phyloP scores from a whole-genome alignment of 1,140 invertebrate species.

The Hirudo medicinalis region DNA sequence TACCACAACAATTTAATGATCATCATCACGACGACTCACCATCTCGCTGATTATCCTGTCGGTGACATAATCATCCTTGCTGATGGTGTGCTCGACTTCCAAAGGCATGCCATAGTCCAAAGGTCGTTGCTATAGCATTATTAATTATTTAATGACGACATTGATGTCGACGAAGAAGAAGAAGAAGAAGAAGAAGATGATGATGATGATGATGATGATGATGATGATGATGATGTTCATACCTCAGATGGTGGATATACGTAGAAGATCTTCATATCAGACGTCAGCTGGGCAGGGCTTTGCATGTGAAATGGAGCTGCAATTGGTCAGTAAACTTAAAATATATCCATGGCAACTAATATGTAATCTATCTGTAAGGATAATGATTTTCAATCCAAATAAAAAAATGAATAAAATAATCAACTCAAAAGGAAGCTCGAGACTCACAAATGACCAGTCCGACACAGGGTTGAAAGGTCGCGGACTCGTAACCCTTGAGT shows the following conservation, averaged over 20 bases:
- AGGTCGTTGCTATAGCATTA: conserved; percentile 50
- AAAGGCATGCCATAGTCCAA: conserved; percentile 80
- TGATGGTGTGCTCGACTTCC: conserved; percentile 25
- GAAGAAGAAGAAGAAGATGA: not conserved
- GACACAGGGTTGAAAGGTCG: conserved; percentile 80
- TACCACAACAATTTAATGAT: too few species aligned
- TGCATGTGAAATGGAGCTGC: conserved; percentile 63
- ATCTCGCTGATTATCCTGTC: too few species aligned
- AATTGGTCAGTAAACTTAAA: conserved; percentile 32
- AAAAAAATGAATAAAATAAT: not conserved
- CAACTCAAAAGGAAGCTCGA: not conserved
- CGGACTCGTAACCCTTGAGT: conserved; percentile 68
- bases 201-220: too few species aligned
- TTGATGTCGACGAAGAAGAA: not conserved
- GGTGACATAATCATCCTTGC: too few species aligned
- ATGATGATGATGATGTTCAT: conserved; percentile 13
- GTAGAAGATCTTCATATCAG: conserved; percentile 69
- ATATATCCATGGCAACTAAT: too few species aligned
- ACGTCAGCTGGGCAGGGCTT: conserved; percentile 28
- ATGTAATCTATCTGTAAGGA: too few species aligned
- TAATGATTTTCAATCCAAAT: not conserved
- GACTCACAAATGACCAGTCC: conserved; percentile 73
- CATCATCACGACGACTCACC: too few species aligned
- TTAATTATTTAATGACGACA: conserved; percentile 18
- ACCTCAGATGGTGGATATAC: conserved; percentile 78